A percentile compares a stretch with the other conserved stretches of the same genome.
Evolutionary conservation across 2,797 vertebrate species (phyloP).

Genomic region (Hoplostethus atlanticus): DNA sequence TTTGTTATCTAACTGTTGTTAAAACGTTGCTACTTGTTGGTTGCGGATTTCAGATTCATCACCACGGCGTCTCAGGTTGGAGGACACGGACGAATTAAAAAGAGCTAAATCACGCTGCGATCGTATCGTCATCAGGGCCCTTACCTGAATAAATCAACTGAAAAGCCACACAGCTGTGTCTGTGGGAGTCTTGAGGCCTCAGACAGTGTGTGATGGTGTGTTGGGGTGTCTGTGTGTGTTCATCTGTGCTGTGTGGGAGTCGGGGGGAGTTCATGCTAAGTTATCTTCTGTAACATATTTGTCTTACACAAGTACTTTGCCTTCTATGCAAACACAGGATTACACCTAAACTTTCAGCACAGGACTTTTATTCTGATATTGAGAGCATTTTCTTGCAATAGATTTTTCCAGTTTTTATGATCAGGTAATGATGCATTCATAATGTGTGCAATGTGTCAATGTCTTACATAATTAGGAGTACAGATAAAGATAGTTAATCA

Average conservation of each 20-base stretch:
- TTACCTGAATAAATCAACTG: constrained; percentile 60
- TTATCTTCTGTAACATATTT: constrained; percentile 64
- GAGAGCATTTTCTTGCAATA: constrained; percentile 1
- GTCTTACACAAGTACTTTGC: constrained; percentile 52
- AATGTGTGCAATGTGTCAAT: neutral
- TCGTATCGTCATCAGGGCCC: constrained; percentile 14
- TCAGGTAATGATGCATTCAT: constrained; percentile 11
- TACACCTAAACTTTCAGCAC: neutral
- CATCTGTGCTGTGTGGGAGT: constrained; percentile 64
- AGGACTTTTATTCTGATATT: constrained; percentile 24
- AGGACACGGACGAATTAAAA: constrained; percentile 46
- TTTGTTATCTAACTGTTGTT: constrained; percentile 2
- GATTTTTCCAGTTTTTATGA: neutral
- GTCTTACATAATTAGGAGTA: constrained; percentile 6
- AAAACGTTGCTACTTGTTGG: constrained; percentile 21
- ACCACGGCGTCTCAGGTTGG: neutral
- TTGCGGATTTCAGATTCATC: constrained; percentile 18
- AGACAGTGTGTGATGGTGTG: constrained; percentile 34
- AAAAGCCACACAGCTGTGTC: constrained; percentile 69
- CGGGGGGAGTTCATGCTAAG: constrained; percentile 54
- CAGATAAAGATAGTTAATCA: neutral
- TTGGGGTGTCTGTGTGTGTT: constrained; percentile 60
- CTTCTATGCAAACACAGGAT: constrained; percentile 20
- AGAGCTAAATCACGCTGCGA: constrained; percentile 25
- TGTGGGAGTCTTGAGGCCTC: constrained; percentile 61